Base-by-base conservation (phyloP, 2,113 vertebrate species). In the Catharus bicknelli region DNA sequence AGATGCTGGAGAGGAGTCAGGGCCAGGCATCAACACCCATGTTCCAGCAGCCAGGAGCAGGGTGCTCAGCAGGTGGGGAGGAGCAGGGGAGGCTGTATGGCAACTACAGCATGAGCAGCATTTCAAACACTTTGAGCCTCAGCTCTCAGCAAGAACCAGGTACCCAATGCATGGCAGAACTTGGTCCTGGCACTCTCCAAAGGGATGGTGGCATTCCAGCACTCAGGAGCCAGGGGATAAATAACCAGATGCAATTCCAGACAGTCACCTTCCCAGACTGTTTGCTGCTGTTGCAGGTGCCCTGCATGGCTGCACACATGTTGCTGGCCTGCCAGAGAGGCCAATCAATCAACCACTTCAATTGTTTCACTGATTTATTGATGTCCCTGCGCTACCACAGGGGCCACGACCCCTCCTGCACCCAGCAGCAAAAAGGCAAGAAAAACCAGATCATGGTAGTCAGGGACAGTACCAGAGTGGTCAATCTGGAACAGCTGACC, bases 141-240 rank as follows among this genome's bases (percentile, higher is more conserved):
- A 59, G 67, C 25, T 40, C 45, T 54, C 63, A 51, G 13, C 25
- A 42, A 59, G 81, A 70, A 32, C 7, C 42, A 88, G 42, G 42
- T 16, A 57, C 32, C 32, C 38, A 69, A 0, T 3, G 4, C 68
- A 7, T 3, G 1, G 0, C 11, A 77, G 51, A 57, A 66, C 10
- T 29, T 54, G 50, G 12, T n/a, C 50, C 80, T 83, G 86, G 63
- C 2, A 4, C 27, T 62, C 64, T 45, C 50, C 87, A 43, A 32
- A 75, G 43, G 10, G 36, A 9, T 12, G 59, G 30, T 13, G 42
- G 36, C n/a, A 42, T 34, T 75, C 43, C 45, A 67, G 32, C 76
- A 23, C 14, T 47, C 34, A 8, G 80, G 50, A 90, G 50, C 50
- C 61, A 29, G 32, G 27, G 30, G 40, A 68, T 64, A 53, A 59